Conservation (phyloP, 2,113 vertebrate species). For the Indicator indicator region DNA sequence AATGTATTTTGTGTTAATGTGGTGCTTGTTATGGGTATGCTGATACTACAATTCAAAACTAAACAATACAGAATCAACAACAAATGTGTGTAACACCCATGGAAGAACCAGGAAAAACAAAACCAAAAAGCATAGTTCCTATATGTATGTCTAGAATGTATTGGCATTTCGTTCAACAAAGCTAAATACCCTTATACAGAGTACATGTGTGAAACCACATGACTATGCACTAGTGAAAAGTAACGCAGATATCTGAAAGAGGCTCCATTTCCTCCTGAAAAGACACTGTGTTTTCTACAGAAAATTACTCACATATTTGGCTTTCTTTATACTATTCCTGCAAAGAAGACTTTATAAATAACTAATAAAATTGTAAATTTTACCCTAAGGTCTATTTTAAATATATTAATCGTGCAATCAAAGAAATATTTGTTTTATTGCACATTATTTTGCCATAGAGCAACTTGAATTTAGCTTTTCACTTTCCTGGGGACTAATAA, state of each 20-base stretch:
- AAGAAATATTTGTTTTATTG: not conserved
- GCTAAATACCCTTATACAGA: not conserved
- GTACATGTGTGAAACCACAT: not conserved
- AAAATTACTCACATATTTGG: not conserved
- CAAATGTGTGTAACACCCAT: not conserved
- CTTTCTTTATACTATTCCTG: not conserved
- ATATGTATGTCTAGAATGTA: not conserved
- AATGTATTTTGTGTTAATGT: not conserved
- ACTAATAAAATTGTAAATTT: not conserved
- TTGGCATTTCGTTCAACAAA: not conserved
- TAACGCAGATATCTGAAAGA: not conserved
- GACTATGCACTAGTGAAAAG: not conserved
- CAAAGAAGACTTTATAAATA: not conserved
- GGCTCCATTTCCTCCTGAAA: not conserved
- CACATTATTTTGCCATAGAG: not conserved
- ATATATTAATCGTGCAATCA: not conserved
- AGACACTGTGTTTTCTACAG: not conserved
- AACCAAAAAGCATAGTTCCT: not conserved
- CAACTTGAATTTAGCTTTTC: not conserved
- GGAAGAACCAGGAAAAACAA: not conserved
- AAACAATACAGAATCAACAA: not conserved
- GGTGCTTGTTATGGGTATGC: not conserved
- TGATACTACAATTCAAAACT: not conserved
- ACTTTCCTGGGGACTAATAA: not conserved
- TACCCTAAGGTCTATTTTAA: not conserved